phyloP scores from a whole-genome alignment of 1,140 invertebrate species.

The Pogonomyrmex barbatus region DNA sequence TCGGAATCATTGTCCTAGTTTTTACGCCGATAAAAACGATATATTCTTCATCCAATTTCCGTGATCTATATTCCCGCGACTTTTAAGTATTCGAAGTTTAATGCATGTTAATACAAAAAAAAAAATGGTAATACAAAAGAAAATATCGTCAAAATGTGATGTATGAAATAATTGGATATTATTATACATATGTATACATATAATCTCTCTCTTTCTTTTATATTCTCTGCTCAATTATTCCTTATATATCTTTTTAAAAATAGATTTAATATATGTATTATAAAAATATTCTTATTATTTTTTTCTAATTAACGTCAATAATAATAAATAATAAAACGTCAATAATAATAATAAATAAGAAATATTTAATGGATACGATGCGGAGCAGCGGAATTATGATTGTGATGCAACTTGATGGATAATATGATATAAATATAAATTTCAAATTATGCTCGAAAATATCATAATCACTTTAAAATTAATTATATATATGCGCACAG shows the following conservation, averaged over 20 bases:
- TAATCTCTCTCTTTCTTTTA: background rate
- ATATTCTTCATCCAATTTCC: background rate
- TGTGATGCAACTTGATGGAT: background rate
- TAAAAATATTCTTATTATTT: background rate
- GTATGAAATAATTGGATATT: background rate
- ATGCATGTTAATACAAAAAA: background rate
- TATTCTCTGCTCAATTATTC: background rate
- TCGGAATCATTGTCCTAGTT: background rate
- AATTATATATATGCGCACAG: too few species aligned
- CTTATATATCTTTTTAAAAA: background rate
- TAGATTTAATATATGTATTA: background rate
- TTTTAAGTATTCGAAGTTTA: background rate
- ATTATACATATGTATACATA: background rate
- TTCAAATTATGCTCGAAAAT: background rate
- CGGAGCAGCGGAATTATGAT: background rate
- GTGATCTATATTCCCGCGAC: background rate
- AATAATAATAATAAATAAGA: background rate
- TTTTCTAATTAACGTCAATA: background rate
- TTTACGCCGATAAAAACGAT: background rate
- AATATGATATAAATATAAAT: background rate
- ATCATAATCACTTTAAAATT: too few species aligned
- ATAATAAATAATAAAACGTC: background rate
- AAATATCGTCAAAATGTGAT: slow-evolving; percentile 2
- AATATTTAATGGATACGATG: background rate
- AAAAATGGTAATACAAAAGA: background rate